Base-by-base conservation (phyloP, 2,888 invertebrate species). In the Cyrtodaria siliqua region DNA sequence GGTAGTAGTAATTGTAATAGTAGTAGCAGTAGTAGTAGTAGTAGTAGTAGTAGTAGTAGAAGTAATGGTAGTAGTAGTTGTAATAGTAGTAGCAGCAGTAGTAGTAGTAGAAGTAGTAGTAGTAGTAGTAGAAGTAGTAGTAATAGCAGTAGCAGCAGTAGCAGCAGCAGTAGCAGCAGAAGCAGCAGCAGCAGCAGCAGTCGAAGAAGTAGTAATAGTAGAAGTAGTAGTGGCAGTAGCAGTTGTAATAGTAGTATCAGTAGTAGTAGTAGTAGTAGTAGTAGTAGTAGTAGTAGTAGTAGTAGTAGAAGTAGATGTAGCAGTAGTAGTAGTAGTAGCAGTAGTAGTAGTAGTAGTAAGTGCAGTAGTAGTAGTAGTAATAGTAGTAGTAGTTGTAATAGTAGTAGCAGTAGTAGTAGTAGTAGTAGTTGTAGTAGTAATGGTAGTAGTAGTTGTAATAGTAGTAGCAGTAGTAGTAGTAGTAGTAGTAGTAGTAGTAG, bases 1-100 rank as follows among this genome's bases (percentile, higher is more conserved):
- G 66, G 57, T 66, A 66, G 57, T 64, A 64, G 64, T 66, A 59
- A 57, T 66, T 50, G 56, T 59, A 57, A 57, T 59, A 66, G 64
- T 59, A 72, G 57, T 12, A 33, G 33, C 33, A 33, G 33, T 12
- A 33, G 33, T 12, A 33, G 12, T 12, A 33, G 33, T 12, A 33
- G 12, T 12, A 33, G 33, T 12, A 33, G 33, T 12, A 33, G 33
- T 12, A 33, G 33, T 12, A 33, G 33, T 12, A 33, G 33, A 4
- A 33, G 33, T 33, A 33, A 12, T 33, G 12, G 33, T 33, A 33
- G 52, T 33, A 33, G 33, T 33, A 33, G 33, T 33, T 8, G 33
- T 33, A 33, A 12, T 33, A 33, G 33, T 12, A 33, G 33, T 12
- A 33, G 33, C 33, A 33, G 33, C 33, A 33, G 33, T 12, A 33